A percentile compares a stretch with the other conserved stretches of the same genome.
Conservation (phyloP, 2,113 vertebrate species). For the Triplophysa tibetana region DNA sequence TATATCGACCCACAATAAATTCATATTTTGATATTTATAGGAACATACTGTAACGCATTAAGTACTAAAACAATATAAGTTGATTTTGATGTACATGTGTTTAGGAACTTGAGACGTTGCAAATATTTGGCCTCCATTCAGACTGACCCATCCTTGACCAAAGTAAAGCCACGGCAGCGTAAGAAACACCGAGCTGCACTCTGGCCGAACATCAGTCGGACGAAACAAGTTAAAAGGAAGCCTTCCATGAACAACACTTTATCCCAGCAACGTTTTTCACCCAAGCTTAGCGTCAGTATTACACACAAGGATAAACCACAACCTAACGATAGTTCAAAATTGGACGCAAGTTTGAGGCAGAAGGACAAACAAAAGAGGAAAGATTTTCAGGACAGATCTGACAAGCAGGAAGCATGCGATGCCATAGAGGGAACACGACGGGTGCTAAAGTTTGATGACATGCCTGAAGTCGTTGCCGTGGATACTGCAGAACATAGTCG, state of each 20-base stretch:
- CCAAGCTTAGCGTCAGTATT: not conserved
- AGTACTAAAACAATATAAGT: too few relatives aligned
- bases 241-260: not conserved
- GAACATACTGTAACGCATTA: too few relatives aligned
- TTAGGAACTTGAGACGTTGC: constrained; percentile 45
- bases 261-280: not conserved
- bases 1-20: too few relatives aligned
- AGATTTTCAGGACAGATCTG: not conserved
- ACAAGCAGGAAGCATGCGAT: not conserved
- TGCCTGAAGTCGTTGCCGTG: not conserved
- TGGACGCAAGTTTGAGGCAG: not conserved
- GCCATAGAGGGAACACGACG: constrained; percentile 17
- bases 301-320: not conserved
- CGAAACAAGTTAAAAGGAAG: constrained; percentile 1
- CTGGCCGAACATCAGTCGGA: not conserved
- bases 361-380: not conserved
- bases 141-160: not conserved
- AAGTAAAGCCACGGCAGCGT: not conserved
- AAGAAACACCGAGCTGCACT: not conserved
- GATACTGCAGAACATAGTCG: not conserved
- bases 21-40: too few relatives aligned
- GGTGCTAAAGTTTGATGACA: constrained; percentile 38
- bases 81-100: constrained; percentile 3
- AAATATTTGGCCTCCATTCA: not conserved
- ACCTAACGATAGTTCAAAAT: not conserved